Evolutionary conservation across 2,797 vertebrate species (phyloP).

Genomic region (Paramormyrops hopkinsi): DNA sequence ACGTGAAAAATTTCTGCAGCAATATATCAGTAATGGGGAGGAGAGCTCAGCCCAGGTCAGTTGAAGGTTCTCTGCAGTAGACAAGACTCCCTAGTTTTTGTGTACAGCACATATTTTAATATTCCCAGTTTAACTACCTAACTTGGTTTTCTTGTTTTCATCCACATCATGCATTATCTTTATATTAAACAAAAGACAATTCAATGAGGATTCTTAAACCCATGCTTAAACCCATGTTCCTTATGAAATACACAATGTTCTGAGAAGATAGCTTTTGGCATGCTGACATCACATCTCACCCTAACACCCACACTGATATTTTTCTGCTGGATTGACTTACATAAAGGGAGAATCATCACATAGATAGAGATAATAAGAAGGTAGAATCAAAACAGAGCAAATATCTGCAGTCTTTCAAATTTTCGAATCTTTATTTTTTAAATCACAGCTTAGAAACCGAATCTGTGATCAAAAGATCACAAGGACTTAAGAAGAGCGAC

Average conservation of each 20-base stretch:
- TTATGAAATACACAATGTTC: conserved; percentile 41
- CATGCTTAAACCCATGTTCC: not conserved
- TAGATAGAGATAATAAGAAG: conserved; percentile 37
- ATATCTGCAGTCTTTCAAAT: not conserved
- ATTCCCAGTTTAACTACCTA: conserved; percentile 28
- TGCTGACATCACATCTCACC: conserved; percentile 61
- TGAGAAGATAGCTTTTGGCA: conserved; percentile 51
- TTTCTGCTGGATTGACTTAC: conserved; percentile 46
- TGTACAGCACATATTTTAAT: not conserved
- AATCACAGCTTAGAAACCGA: not conserved
- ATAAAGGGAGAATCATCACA: conserved; percentile 51
- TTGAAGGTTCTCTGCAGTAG: not conserved
- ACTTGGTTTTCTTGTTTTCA: conserved; percentile 6
- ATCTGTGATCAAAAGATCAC: not conserved
- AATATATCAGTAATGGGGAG: not conserved
- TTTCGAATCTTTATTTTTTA: not conserved
- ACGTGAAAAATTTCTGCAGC: not conserved
- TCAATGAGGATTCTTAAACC: conserved; percentile 12
- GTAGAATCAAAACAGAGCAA: conserved; percentile 28
- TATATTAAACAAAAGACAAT: conserved; percentile 10
- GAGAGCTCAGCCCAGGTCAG: not conserved
- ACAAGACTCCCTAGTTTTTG: not conserved
- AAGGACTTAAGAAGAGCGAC: not conserved
- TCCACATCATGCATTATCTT: not conserved
- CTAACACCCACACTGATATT: conserved; percentile 52